Conservation (phyloP, 2,113 vertebrate species). For the Syrrhaptes paradoxus region DNA sequence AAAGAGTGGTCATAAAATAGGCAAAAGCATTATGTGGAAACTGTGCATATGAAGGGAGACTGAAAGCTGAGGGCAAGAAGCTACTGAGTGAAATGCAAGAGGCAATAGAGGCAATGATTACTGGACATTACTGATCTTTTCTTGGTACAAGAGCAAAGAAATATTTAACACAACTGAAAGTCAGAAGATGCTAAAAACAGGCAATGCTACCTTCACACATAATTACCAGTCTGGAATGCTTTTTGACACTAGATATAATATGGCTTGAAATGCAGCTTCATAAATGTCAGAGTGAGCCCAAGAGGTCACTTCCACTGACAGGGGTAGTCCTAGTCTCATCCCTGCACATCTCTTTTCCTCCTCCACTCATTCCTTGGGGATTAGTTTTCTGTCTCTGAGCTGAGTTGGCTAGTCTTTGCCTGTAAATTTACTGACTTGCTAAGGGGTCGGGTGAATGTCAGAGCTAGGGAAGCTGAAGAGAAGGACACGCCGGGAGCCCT, state of each 20-base stretch:
- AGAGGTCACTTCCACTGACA: neutral
- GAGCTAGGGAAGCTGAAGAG: neutral
- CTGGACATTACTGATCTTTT: neutral
- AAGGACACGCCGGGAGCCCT: neutral
- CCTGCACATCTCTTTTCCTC: neutral
- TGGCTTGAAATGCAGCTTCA: neutral
- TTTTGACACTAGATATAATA: neutral
- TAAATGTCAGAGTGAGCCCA: neutral
- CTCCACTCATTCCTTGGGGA: neutral
- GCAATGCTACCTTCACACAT: neutral
- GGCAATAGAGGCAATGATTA: neutral
- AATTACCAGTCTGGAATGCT: neutral
- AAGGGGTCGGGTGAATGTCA: constrained; percentile 9
- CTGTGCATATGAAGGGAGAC: neutral
- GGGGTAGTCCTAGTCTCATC: neutral
- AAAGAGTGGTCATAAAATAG: neutral
- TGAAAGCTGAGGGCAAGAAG: neutral
- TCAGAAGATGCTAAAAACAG: neutral
- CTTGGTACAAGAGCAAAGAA: neutral
- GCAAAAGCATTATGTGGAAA: neutral
- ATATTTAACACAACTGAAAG: neutral
- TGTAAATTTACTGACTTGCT: constrained; percentile 19
- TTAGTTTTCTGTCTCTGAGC: constrained; percentile 5
- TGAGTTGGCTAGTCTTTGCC: neutral
- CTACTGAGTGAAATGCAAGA: neutral